phyloP scores from a whole-genome alignment of 2,888 invertebrate species.

The Mellilla xanthometata region DNA sequence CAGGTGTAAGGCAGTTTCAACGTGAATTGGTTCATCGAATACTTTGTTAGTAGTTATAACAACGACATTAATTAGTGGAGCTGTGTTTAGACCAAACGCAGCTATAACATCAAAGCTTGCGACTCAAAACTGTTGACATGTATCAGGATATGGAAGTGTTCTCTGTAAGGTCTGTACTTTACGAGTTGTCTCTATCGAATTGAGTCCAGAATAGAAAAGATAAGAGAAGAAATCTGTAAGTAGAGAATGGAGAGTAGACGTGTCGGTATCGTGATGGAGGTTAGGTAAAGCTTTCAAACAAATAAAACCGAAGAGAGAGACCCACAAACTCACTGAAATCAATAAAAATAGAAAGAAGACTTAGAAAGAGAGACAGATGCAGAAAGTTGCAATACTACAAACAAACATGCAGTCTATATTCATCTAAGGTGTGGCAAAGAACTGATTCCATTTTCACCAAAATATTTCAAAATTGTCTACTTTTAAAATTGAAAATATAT shows the following conservation, averaged over 20 bases:
- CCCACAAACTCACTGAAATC: slow-evolving; percentile 52
- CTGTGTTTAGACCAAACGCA: slow-evolving; percentile 34
- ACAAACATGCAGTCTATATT: slow-evolving; percentile 71
- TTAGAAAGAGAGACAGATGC: slow-evolving; percentile 44
- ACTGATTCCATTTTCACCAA: slow-evolving; percentile 72
- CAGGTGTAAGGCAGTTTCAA: slow-evolving; percentile 25
- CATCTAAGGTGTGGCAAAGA: slow-evolving; percentile 83
- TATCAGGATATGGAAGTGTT: slow-evolving; percentile 25
- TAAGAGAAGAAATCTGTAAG: slow-evolving; percentile 46
- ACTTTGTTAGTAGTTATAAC: slow-evolving; percentile 14
- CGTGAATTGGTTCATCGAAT: slow-evolving; percentile 24
- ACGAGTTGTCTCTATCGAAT: slow-evolving; percentile 50
- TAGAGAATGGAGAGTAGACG: slow-evolving; percentile 60
- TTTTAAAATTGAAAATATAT: slow-evolving; percentile 51
- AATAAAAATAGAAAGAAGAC: slow-evolving; percentile 50
- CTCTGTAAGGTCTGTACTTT: slow-evolving; percentile 34
- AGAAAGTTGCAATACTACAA: slow-evolving; percentile 53
- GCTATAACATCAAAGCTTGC: slow-evolving; percentile 55
- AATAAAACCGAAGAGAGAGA: slow-evolving; percentile 44
- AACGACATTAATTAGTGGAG: slow-evolving; percentile 2
- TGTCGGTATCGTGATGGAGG: slow-evolving; percentile 65
- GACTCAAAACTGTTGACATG: slow-evolving; percentile 53
- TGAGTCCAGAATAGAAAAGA: slow-evolving; percentile 58
- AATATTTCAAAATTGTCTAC: slow-evolving; percentile 64
- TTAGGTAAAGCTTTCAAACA: slow-evolving; percentile 63